These are phyloP conservation scores for Rhimphoctona megacephalus DNA, from an alignment of 2,888 invertebrate species.

Conservation along the genomic window DNA sequence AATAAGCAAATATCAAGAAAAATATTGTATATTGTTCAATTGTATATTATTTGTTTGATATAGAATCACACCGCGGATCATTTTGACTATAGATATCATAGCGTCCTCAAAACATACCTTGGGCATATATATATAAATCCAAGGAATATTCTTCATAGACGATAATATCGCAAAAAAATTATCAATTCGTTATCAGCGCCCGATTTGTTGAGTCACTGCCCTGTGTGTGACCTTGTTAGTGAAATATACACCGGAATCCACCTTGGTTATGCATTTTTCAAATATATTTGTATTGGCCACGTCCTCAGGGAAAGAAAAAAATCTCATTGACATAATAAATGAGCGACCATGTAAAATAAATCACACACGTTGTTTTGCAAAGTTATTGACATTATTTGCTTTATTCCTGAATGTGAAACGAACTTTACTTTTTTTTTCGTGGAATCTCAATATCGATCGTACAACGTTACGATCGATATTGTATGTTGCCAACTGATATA, in stretches of 20 bases:
- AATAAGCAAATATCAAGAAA: no score
- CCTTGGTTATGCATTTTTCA: neutral
- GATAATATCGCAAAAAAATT: conserved; percentile 12
- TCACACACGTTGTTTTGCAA: neutral
- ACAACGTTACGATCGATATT: neutral
- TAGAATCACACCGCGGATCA: no score
- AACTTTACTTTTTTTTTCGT: neutral
- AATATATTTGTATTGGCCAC: neutral
- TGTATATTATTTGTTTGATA: no score
- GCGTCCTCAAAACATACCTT: no score
- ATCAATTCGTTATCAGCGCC: conserved; percentile 15
- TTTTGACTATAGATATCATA: no score
- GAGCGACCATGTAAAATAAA: neutral
- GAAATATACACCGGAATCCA: conserved; percentile 18
- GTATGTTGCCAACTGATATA: conserved; percentile 19
- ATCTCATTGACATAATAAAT: neutral
- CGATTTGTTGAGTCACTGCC: conserved; percentile 29
- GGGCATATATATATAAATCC: neutral
- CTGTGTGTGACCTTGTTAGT: conserved; percentile 23
- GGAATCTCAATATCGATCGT: conserved; percentile 12
- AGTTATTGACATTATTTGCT: neutral
- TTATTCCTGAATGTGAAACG: neutral
- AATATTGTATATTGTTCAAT: no score
- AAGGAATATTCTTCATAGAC: neutral
- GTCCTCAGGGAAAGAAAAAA: neutral